Evolutionary conservation across 2,797 vertebrate genomes (phyloP), one percentile per base, ranked within the genome.

Genomic region (Okamejei kenojei): DNA sequence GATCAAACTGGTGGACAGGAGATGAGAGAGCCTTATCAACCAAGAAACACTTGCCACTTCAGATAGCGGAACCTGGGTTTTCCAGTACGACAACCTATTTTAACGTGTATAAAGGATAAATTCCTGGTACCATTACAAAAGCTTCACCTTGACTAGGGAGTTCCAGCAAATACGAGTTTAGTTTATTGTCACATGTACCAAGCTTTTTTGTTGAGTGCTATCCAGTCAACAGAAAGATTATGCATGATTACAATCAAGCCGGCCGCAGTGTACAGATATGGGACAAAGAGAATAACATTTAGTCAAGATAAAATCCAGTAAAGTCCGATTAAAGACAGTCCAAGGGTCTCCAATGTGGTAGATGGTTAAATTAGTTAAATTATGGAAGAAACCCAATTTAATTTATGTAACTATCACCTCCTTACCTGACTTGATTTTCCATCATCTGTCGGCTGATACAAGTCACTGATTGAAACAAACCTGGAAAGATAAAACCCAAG

Each of bases 361-460:
- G 45, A 54, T 6, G 45, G 38, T 11, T 45, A 10, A 73, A 71
- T 74, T 54, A 38, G 4, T 26, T 10, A 90, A 90, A 21, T 17
- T 29, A 2, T 19, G 61, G 17, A 84, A 84, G 26, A 61, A 84
- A 32, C 29, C 29, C 13, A 32, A 13, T 21, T 17, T 63, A 7
- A 65, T 29, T 88, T 15, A 68, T 68, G 63, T 19, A 35, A 35
- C 19, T 23, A 32, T 35, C 84, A 88, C 7, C 17, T 35, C 35
- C 86, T 94, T 95, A 97, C 96, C 96, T 97, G 96, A 94, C 95
- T 97, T 93, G 93, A 94, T 65, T 93, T 95, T 82, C 97, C 96
- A n/a, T 97, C 96, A 1, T 97, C 96, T 29, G 93, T 94, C 35
- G 97, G 97, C 93, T 95, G 94, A 23, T 96, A 93, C 38, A 96